Evolutionary conservation across 2,113 vertebrate genomes (phyloP), one percentile per base, ranked within the genome.

Genomic region (Gallinago paraguaiae): DNA sequence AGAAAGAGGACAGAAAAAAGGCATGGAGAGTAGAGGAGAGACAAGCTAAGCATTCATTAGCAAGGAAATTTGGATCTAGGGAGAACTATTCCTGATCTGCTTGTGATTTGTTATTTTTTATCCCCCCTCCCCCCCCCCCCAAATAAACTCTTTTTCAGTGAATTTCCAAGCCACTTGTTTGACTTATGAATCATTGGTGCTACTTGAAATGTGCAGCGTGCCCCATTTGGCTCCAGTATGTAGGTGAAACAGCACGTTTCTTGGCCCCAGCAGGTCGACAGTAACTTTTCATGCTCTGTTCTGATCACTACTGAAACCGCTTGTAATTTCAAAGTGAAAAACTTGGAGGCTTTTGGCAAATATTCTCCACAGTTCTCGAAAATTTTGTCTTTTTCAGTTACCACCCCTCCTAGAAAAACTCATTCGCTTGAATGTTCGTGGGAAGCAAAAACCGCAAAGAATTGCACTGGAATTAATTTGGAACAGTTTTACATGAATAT

Each of bases 121-220:
- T 35, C 13, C 33, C 8, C 37, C 17, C 22, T 27, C 17, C 45
- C n/a, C n/a, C 18, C 45, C 13, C 10, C 27, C 18, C 39, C 8
- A 70, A 78, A 65, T 11, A 83, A 31, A 37, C 11, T n/a, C 6
- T 56, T 87, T 93, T 88, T n/a, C 35, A 76, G 27, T 76, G 77
- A 91, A 89, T 95, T 96, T 96, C 81, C 92, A 91, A 94, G 43
- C 46, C 43, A 65, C 37, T 76, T 80, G 31, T 85, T 88, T 72
- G 61, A 88, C 64, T 95, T 87, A 54, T n/a, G 57, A 93, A 46
- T 76, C 71, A 89, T 51, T 79, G 54, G 37, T 76, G 54, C 24
- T 82, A 31, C 88, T 83, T 85, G 69, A 90, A 81, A 90, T 78
- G 20, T 70, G 33, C 82, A 69, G 33, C 0, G 3, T 82, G 45